phyloP scores from a whole-genome alignment of 53 echinoderm and acorn worm species.

The Stichopus horrens region DNA sequence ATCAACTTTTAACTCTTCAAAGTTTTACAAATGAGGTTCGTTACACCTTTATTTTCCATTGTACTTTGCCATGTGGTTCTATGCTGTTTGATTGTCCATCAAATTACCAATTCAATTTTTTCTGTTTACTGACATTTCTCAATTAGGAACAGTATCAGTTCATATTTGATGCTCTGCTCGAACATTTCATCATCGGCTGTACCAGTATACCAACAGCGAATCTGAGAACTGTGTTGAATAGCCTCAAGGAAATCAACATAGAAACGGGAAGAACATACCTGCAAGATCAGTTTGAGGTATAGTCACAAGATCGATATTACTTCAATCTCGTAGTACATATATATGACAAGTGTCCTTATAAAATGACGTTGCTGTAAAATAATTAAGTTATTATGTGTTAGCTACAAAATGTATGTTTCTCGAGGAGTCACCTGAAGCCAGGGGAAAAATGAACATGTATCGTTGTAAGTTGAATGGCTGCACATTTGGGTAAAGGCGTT shows the following conservation, averaged over 20 bases:
- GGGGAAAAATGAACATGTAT: no score
- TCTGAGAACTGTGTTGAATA: constrained; percentile 17
- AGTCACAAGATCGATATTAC: neutral
- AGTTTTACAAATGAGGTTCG: no score
- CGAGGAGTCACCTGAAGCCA: no score
- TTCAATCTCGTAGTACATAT: neutral
- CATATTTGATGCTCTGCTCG: constrained; percentile 77
- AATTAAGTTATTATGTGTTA: no score
- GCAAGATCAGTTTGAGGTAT: constrained; percentile 68
- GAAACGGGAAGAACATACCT: constrained; percentile 41
- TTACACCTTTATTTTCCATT: no score
- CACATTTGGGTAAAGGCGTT: no score
- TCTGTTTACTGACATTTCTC: neutral
- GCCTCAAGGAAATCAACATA: constrained; percentile 53
- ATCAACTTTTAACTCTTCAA: no score
- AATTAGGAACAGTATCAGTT: constrained; percentile 82
- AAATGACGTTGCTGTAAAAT: neutral
- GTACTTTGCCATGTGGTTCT: no score
- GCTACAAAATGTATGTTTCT: no score
- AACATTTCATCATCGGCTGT: constrained; percentile 66
- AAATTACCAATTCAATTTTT: neutral
- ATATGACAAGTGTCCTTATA: neutral
- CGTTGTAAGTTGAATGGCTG: no score
- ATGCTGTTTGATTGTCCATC: no score
- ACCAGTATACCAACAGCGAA: constrained; percentile 53